Evolutionary conservation across 2,888 invertebrate genomes (phyloP), one percentile per base, ranked within the genome.

Genomic region (Entomobrya multifasciata): DNA sequence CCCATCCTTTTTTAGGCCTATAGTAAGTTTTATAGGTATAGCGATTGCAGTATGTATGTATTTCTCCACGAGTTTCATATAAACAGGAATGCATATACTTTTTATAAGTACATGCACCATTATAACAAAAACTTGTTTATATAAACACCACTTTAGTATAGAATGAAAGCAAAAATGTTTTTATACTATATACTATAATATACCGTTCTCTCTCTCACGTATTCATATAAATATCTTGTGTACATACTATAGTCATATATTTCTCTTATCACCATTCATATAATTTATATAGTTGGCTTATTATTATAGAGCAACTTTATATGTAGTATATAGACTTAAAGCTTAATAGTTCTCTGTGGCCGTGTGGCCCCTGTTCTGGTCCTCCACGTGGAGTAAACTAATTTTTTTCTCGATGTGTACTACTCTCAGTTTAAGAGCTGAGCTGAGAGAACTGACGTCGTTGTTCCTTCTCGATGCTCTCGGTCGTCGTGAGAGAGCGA

Each of bases 301-400:
- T 55, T 52, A 76, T 76, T 76, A 76, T 79, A 65, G 27, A 30
- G 79, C 62, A 15, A n/a, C n/a, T n/a, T n/a, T n/a, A n/a, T n/a
- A n/a, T n/a, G n/a, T n/a, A n/a, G n/a, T n/a, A n/a, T 36, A 36
- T 36, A 8, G 8, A 8, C 36, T 49, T 22, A 80, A 55, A 36
- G 65, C 27, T 76, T 76, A 55, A 76, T 83, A 52, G 67, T 55
- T 60, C 27, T 57, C 25, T 86, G 86, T 86, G 86, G 86, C 86
- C 86, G 86, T 86, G 86, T 86, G 80, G 86, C 86, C 86, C 86
- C 74, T 86, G 86, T 86, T 86, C 86, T 80, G 76, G 84, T 83
- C 88, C 87, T 80, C 88, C 88, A 88, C 88, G 88, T 87, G 88
- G 83, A 88, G 87, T 85, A 88, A 83, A 87, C 83, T 79, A 52